A percentile compares a stretch with the other conserved stretches of the same genome.
phyloP scores from a whole-genome alignment of 2,797 vertebrate genomes.

The Trachops cirrhosus region DNA sequence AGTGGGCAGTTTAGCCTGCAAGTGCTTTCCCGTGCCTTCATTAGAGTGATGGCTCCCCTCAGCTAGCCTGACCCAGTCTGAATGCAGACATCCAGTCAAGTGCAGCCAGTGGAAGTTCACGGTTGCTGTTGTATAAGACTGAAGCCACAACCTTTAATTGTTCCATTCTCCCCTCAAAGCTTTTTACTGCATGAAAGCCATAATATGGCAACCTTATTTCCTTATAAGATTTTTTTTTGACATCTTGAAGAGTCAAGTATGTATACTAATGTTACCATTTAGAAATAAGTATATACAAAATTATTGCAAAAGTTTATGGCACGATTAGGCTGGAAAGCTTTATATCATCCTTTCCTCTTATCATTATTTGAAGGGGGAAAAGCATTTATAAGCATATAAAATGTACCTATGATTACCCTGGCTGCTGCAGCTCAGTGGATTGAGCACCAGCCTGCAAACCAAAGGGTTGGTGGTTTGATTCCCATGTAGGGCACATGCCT shows the following conservation, averaged over 20 bases:
- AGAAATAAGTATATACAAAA: not conserved
- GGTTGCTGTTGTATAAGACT: not conserved
- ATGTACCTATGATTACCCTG: not conserved
- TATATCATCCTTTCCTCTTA: not conserved
- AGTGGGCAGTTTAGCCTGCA: not conserved
- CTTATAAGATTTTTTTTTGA: not conserved
- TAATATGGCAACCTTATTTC: not conserved
- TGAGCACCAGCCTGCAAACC: too few species aligned
- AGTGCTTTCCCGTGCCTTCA: not conserved
- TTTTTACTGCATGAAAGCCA: not conserved
- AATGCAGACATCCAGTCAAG: not conserved
- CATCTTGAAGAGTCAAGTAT: not conserved
- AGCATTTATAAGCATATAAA: not conserved
- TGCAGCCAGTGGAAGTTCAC: not conserved
- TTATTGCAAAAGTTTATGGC: not conserved
- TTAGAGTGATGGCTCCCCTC: not conserved
- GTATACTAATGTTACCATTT: not conserved
- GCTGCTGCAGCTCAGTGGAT: too few species aligned
- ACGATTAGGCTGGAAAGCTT: not conserved
- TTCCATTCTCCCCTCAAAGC: not conserved
- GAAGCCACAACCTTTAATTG: not conserved
- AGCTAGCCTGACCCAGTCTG: not conserved
- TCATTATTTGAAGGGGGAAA: not conserved
- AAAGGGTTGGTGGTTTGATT: too few species aligned
- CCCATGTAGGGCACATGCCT: too few species aligned